These are phyloP conservation scores for Epinephelus cyanopodus DNA, from an alignment of 2,113 vertebrate species.

Conservation along the genomic window DNA sequence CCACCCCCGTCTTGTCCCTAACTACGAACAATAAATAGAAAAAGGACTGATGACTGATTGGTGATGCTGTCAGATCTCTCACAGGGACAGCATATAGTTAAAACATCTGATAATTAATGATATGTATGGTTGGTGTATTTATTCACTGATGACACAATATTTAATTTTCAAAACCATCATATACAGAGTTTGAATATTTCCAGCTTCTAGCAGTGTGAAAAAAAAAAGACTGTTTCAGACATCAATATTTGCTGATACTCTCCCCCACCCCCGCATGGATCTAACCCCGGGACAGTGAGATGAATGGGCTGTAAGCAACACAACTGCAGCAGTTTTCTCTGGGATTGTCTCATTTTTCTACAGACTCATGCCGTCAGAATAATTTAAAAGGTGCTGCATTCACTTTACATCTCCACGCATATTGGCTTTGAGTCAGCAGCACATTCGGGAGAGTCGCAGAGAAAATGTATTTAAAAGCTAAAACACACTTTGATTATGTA, in stretches of 20 bases:
- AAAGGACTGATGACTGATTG: background rate
- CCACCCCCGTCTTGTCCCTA: background rate
- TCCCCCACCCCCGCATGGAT: background rate
- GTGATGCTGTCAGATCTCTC: background rate
- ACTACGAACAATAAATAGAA: background rate
- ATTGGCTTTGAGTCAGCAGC: background rate
- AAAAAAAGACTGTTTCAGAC: background rate
- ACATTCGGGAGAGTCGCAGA: background rate
- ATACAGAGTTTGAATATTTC: background rate
- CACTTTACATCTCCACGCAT: background rate
- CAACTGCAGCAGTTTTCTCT: background rate
- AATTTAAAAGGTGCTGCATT: background rate
- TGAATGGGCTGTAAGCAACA: constrained; percentile 2
- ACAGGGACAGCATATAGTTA: background rate
- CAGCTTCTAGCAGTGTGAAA: background rate
- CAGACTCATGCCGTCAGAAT: background rate
- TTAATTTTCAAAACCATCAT: background rate
- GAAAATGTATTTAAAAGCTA: constrained; percentile 9
- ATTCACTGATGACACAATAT: background rate
- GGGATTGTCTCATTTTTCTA: background rate
- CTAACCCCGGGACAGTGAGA: constrained; percentile 4
- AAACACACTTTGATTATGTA: constrained; percentile 58
- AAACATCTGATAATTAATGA: background rate
- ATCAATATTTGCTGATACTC: background rate
- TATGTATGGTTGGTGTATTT: background rate